Evolutionary conservation across 2,888 invertebrate species (phyloP).

Genomic region (Stenotaenia linearis): DNA sequence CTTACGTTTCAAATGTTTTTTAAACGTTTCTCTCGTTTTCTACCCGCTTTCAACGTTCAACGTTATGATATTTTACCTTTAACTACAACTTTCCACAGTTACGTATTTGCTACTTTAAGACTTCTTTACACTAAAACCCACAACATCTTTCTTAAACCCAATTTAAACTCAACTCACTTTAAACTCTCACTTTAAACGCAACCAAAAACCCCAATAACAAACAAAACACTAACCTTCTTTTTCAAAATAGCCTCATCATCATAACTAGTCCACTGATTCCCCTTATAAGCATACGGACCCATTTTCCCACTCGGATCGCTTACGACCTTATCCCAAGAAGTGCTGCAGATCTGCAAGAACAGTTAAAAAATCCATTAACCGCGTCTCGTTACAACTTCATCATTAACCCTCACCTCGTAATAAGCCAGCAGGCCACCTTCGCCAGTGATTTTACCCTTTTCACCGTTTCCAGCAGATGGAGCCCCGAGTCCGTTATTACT

Average conservation of each 20-base stretch:
- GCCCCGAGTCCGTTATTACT: constrained; percentile 27
- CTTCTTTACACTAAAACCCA: too few species aligned
- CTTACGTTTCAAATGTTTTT: background rate
- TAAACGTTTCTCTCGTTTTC: too few species aligned
- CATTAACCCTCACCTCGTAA: constrained; percentile 32
- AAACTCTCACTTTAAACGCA: too few species aligned
- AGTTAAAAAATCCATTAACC: constrained; percentile 5
- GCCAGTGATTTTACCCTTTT: constrained; percentile 32
- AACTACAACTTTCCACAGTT: too few species aligned
- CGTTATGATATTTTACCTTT: too few species aligned
- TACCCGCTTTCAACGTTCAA: too few species aligned
- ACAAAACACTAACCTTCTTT: too few species aligned
- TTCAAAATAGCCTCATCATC: constrained; percentile 37
- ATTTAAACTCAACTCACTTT: too few species aligned
- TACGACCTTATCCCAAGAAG: background rate
- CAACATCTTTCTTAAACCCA: too few species aligned
- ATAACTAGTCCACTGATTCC: constrained; percentile 39
- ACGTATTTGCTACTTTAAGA: too few species aligned
- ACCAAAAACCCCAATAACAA: too few species aligned
- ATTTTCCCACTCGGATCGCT: constrained; percentile 13
- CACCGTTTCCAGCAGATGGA: constrained; percentile 27
- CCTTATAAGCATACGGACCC: constrained; percentile 37
- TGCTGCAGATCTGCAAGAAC: background rate
- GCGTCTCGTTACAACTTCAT: background rate
- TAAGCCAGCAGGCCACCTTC: constrained; percentile 34